Evolutionary conservation across 1,140 invertebrate genomes (phyloP).

Genomic region (Drosophila littoralis): DNA sequence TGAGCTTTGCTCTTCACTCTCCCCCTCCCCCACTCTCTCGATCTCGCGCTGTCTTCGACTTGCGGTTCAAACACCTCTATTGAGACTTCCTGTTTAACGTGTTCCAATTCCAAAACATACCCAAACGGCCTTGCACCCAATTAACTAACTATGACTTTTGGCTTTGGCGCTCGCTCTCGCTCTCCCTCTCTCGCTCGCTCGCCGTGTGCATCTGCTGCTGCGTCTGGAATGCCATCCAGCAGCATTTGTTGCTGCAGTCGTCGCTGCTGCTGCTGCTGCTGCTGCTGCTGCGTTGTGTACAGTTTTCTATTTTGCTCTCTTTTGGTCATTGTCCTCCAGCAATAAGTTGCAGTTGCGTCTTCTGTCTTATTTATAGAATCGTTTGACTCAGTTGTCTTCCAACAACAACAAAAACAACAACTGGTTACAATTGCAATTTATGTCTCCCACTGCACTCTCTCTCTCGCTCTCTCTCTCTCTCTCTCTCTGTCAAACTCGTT

Average conservation of each 20-base stretch:
- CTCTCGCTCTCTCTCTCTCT: slow-evolving; percentile 19
- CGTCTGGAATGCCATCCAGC: slow-evolving; percentile 43
- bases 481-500: slow-evolving; percentile 61
- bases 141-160: slow-evolving; percentile 42
- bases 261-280: slow-evolving; percentile 14
- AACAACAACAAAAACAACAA: slow-evolving; percentile 30
- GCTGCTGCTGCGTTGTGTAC: slow-evolving; percentile 38
- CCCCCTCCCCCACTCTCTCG: not conserved
- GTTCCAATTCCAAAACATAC: slow-evolving; percentile 53
- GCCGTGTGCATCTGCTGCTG: slow-evolving; percentile 19
- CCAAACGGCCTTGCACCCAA: slow-evolving; percentile 62
- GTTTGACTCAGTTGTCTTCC: slow-evolving; percentile 23
- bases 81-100: slow-evolving; percentile 47
- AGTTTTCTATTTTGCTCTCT: slow-evolving; percentile 56
- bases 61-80: slow-evolving; percentile 47
- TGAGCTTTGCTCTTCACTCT: not conserved
- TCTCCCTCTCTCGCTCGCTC: not conserved
- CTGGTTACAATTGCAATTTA: slow-evolving; percentile 51
- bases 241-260: slow-evolving; percentile 21
- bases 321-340: slow-evolving; percentile 65
- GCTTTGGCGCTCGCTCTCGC: slow-evolving; percentile 13
- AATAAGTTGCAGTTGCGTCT: slow-evolving; percentile 42
- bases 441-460: slow-evolving; percentile 35
- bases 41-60: not conserved
- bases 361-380: slow-evolving; percentile 66